Base-by-base conservation (phyloP, 2,113 vertebrate genomes). In the Protomyctophum bolini region DNA sequence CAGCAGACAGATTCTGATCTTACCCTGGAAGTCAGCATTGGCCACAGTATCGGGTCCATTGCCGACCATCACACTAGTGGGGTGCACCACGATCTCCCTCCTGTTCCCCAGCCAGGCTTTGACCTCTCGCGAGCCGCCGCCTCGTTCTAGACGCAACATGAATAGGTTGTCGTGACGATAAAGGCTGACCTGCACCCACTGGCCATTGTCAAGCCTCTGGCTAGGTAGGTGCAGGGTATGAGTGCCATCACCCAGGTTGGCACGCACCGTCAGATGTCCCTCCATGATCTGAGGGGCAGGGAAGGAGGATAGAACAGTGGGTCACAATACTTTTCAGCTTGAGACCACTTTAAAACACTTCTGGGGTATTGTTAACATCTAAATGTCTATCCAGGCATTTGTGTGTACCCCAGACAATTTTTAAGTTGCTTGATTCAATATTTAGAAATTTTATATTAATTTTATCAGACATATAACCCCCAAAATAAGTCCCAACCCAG, bases 141-240 rank as follows among this genome's bases (percentile, higher is more conserved):
- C 96, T 64, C 85, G 85, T 74, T 96, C 94, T 79, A 97, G 75
- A 0, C 83, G 87, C 72, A 97, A 87, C 6, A 91, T 93, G 73
- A 97, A 96, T 41, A 91, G 75, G 66, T 95, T 94, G 91, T 93
- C 94, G 65, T 94, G 89, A 58, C 94, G 94, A 79, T 91, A 81
- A 80, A 97, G 90, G 81, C 88, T 81, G 74, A 95, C 91, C 52
- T 91, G 83, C 15, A 94, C 79, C 96, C 96, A 97, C 72, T 95
- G 95, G 8, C 96, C 96, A 0, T 93, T 77, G 86, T 97, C 95
- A 57, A 97, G 86, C 3, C 83, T 90, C 28, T 92, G 87, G 1
- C 89, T 86, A 0, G 68, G 81, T 73, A 97, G 82, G 9, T 65
- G 88, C 66, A 96, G 82, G 8, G 84, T 68, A 69, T 93, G 87